These are phyloP conservation scores for Oligia latruncula DNA, from an alignment of 2,888 invertebrate species.

Conservation along the genomic window DNA sequence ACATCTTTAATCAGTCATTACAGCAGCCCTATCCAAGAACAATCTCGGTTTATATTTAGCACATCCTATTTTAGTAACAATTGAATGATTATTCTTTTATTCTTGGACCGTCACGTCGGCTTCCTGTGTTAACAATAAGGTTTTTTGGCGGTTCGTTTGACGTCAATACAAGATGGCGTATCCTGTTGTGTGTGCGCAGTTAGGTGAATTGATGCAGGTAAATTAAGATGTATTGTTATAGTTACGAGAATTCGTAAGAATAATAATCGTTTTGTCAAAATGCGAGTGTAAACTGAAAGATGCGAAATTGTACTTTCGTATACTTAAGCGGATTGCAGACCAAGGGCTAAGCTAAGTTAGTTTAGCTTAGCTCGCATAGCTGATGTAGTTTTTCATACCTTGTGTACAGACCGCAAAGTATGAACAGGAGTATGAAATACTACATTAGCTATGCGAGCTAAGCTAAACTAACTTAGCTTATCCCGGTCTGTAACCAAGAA, in stretches of 20 bases:
- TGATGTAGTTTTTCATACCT: no score
- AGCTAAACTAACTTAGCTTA: no score
- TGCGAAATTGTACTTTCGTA: no score
- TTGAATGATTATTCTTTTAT: conserved; percentile 69
- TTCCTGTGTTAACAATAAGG: conserved; percentile 56
- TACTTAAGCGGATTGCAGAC: no score
- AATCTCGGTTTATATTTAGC: conserved; percentile 66
- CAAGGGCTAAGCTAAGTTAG: no score
- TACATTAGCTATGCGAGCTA: no score
- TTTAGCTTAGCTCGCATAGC: no score
- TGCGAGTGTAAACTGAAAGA: not conserved
- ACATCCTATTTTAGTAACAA: conserved; percentile 71
- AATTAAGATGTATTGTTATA: conserved; percentile 10
- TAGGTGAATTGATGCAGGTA: conserved; percentile 24
- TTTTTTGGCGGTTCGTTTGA: conserved; percentile 49
- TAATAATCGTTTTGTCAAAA: not conserved
- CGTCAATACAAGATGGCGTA: conserved; percentile 48
- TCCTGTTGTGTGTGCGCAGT: conserved; percentile 48
- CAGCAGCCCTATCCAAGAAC: conserved; percentile 59
- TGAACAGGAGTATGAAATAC: no score
- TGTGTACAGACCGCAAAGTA: no score
- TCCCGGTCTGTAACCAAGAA: no score
- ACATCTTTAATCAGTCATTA: not conserved
- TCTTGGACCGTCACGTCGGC: conserved; percentile 60
- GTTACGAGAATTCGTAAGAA: not conserved